Evolutionary conservation across 2,797 vertebrate species (phyloP).

Genomic region (Paramormyrops hopkinsi): DNA sequence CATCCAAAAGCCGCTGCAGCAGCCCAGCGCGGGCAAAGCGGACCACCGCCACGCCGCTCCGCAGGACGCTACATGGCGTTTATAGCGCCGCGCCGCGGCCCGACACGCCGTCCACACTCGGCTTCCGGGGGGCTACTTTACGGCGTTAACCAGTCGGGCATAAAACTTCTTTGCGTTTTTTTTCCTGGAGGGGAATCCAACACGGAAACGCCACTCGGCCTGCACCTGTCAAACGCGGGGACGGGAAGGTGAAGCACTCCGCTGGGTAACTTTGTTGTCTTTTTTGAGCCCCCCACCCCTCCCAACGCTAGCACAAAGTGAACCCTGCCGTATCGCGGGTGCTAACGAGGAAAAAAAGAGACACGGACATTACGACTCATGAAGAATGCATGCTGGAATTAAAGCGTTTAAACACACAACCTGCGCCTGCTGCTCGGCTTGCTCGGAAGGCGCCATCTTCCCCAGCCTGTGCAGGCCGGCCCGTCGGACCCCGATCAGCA

Average conservation of each 20-base stretch:
- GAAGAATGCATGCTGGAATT: background rate
- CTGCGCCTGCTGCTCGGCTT: conserved; percentile 74
- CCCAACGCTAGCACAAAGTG: background rate
- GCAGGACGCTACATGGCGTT: background rate
- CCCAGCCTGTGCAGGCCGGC: conserved; percentile 44
- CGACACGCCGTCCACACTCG: background rate
- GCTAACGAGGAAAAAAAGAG: background rate
- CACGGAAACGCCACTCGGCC: conserved; percentile 14
- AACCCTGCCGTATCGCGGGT: background rate
- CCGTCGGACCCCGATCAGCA: conserved; percentile 51
- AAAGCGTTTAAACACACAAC: conserved; percentile 50
- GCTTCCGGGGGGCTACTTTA: background rate
- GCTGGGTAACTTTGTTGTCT: conserved; percentile 12
- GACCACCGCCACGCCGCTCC: background rate
- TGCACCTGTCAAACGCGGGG: conserved; percentile 33
- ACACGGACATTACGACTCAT: background rate
- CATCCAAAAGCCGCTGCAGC: background rate
- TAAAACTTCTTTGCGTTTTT: background rate
- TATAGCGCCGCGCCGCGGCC: background rate
- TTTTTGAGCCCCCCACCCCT: background rate
- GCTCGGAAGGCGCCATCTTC: conserved; percentile 89
- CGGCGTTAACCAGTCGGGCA: background rate
- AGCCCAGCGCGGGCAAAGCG: background rate
- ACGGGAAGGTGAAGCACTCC: conserved; percentile 8
- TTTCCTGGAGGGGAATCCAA: background rate